These are phyloP conservation scores for Alaudala cheleensis DNA, from an alignment of 2,113 vertebrate genomes.

Conservation along the genomic window DNA sequence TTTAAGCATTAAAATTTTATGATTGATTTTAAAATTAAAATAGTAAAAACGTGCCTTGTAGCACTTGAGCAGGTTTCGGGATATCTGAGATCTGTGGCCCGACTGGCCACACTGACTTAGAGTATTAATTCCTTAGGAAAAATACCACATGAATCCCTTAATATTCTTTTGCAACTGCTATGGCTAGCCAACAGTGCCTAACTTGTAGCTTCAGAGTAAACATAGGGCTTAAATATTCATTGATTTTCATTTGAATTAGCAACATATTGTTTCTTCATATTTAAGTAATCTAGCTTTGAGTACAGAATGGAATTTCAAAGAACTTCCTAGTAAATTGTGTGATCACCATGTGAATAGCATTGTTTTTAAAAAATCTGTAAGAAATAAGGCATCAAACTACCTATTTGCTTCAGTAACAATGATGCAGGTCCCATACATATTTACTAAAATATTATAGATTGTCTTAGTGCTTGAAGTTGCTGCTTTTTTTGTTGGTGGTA, in stretches of 20 bases:
- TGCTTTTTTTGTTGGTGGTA: neutral
- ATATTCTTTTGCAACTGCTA: neutral
- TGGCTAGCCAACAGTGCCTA: neutral
- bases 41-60: neutral
- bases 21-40: neutral
- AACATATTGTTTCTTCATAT: neutral
- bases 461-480: neutral
- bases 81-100: neutral
- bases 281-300: neutral
- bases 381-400: neutral
- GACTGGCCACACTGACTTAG: neutral
- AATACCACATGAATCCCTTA: neutral
- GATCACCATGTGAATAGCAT: neutral
- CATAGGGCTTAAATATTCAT: neutral
- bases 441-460: neutral
- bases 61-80: neutral
- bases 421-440: neutral
- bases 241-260: neutral
- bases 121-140: neutral
- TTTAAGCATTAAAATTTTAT: neutral
- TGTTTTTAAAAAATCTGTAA: neutral
- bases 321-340: neutral
- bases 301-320: neutral
- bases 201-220: neutral
- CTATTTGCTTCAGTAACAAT: neutral